phyloP scores from a whole-genome alignment of 2,888 invertebrate species.

The Agriopis marginaria region DNA sequence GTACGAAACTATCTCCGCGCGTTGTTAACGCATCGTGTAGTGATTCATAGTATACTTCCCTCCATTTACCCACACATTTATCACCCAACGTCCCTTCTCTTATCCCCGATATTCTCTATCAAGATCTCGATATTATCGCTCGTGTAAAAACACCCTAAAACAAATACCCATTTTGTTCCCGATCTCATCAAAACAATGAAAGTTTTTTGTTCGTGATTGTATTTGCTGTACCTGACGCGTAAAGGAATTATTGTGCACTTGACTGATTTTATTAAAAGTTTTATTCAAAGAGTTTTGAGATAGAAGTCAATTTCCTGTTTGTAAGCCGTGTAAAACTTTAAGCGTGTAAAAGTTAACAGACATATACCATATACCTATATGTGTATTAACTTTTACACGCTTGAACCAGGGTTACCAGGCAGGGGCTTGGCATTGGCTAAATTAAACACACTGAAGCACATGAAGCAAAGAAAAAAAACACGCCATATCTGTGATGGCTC shows the following conservation, averaged over 20 bases:
- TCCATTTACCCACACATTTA: constrained; percentile 30
- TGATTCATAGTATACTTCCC: constrained; percentile 33
- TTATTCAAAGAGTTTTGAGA: constrained; percentile 17
- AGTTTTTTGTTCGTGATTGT: constrained; percentile 18
- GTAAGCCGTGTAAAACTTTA: not conserved
- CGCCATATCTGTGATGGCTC: too few species aligned
- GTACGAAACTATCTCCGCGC: constrained; percentile 6
- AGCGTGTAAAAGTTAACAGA: not conserved
- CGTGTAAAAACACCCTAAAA: constrained; percentile 25
- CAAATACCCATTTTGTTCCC: constrained; percentile 26
- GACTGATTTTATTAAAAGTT: constrained; percentile 20
- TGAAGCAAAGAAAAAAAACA: too few species aligned
- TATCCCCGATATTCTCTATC: constrained; percentile 29
- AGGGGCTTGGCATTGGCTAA: too few species aligned
- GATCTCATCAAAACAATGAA: constrained; percentile 1
- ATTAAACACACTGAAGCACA: too few species aligned
- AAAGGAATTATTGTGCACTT: constrained; percentile 7
- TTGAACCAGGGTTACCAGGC: too few species aligned
- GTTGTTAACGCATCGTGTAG: constrained; percentile 19
- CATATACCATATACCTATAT: too few species aligned
- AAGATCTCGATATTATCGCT: constrained; percentile 22
- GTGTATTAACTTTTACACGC: too few species aligned
- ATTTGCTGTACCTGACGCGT: constrained; percentile 18
- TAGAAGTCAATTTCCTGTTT: constrained; percentile 22
- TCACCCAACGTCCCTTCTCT: constrained; percentile 20